These are phyloP conservation scores for Mobula birostris DNA, from an alignment of 2,113 vertebrate genomes.

Conservation along the genomic window DNA sequence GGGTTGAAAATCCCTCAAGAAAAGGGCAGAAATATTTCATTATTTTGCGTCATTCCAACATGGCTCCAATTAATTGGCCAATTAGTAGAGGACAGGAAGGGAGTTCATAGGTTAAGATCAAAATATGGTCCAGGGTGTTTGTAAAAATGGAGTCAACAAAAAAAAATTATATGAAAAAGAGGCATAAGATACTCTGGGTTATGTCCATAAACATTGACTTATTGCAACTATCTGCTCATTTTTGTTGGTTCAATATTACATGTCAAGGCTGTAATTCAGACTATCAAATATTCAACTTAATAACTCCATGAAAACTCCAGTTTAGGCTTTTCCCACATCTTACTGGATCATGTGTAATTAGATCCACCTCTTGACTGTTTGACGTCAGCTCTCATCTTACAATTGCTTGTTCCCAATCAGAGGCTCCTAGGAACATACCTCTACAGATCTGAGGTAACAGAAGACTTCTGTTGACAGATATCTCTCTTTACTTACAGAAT, in stretches of 20 bases:
- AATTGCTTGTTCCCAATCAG: neutral
- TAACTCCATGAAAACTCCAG: neutral
- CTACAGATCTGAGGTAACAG: slow-evolving; percentile 16
- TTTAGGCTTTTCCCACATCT: neutral
- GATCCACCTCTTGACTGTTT: neutral
- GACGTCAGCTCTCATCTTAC: neutral
- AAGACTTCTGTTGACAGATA: neutral
- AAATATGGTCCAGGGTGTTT: neutral
- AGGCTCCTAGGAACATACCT: neutral
- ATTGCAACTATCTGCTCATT: neutral
- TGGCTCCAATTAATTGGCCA: neutral
- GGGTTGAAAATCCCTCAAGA: neutral
- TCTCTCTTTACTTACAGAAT: neutral
- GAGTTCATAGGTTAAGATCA: neutral
- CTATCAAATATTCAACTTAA: neutral
- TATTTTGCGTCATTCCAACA: neutral
- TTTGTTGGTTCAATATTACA: neutral
- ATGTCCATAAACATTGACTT: neutral
- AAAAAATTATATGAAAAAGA: neutral
- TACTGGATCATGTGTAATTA: neutral
- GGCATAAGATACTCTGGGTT: neutral
- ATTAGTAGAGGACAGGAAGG: neutral
- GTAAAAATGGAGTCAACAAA: neutral
- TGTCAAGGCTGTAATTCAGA: neutral
- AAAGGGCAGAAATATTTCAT: neutral